Conservation (phyloP, 2,888 invertebrate genomes). For the Eupithecia pulchellata region DNA sequence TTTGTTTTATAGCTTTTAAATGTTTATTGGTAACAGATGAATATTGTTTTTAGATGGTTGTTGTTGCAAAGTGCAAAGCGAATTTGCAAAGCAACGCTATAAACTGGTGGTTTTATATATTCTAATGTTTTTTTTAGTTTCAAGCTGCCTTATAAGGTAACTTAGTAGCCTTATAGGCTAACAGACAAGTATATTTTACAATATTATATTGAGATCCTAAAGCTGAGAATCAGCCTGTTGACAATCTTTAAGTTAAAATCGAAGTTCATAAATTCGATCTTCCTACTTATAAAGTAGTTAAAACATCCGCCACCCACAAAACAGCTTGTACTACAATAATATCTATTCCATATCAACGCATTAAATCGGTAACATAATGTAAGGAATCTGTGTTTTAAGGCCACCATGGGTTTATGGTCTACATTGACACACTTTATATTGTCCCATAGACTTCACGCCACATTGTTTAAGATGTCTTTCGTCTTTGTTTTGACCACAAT, state of each 20-base stretch:
- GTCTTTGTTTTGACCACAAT: slow-evolving; percentile 10
- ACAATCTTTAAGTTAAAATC: too few species aligned
- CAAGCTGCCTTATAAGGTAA: too few species aligned
- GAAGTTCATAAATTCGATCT: background rate
- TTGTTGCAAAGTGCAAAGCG: background rate
- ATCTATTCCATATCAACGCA: slow-evolving; percentile 14
- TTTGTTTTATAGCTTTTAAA: slow-evolving; percentile 26
- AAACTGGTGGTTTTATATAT: too few species aligned
- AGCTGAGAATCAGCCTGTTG: background rate
- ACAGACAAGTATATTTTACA: too few species aligned
- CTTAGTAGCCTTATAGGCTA: too few species aligned
- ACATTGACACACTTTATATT: slow-evolving; percentile 30
- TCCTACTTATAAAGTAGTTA: background rate
- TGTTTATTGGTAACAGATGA: slow-evolving; percentile 5
- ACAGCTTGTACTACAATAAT: slow-evolving; percentile 11
- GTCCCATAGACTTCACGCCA: slow-evolving; percentile 13
- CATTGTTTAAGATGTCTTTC: slow-evolving; percentile 22
- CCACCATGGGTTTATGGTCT: slow-evolving; percentile 28
- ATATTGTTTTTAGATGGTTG: background rate
- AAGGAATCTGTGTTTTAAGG: slow-evolving; percentile 23
- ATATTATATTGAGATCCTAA: too few species aligned
- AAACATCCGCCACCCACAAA: background rate
- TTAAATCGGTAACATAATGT: slow-evolving; percentile 24
- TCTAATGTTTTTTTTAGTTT: too few species aligned
- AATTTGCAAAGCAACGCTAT: background rate